phyloP scores from a whole-genome alignment of 2,113 vertebrate species.

The Notothenia rossii region DNA sequence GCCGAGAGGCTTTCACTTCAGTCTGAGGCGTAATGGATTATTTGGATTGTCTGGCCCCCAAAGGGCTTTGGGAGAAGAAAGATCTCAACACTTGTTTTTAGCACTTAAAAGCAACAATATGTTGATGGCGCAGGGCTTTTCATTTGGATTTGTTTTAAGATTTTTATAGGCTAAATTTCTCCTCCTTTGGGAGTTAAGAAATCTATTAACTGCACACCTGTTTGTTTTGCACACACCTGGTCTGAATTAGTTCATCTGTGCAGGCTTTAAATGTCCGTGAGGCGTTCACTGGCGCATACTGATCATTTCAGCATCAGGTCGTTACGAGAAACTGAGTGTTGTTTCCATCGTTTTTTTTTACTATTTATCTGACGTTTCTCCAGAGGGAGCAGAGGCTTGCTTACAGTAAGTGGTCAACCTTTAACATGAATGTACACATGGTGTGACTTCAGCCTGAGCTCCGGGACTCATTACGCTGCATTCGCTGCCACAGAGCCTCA shows the following conservation, averaged over 20 bases:
- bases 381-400: slow-evolving; percentile 5
- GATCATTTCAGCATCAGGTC: background rate
- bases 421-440: slow-evolving; percentile 59
- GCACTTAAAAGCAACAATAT: slow-evolving; percentile 4
- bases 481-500: slow-evolving; percentile 29
- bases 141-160: background rate
- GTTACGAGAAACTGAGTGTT: background rate
- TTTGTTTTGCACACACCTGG: slow-evolving; percentile 10
- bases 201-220: slow-evolving; percentile 12
- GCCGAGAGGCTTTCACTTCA: slow-evolving; percentile 37
- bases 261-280: too few species aligned
- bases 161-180: background rate
- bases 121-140: background rate
- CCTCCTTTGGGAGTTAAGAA: slow-evolving; percentile 2
- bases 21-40: slow-evolving; percentile 36
- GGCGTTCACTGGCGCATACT: background rate
- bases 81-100: background rate
- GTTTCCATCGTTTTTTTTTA: slow-evolving; percentile 19
- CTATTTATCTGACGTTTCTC: slow-evolving; percentile 37
- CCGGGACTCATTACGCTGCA: slow-evolving; percentile 57
- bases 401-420: slow-evolving; percentile 19
- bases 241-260: background rate
- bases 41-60: slow-evolving; percentile 31
- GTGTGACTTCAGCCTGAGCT: slow-evolving; percentile 47
- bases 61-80: slow-evolving; percentile 14